A percentile compares a stretch with the other conserved stretches of the same genome.
Conservation (phyloP, 2,797 vertebrate genomes). For the Lophura swinhoii region DNA sequence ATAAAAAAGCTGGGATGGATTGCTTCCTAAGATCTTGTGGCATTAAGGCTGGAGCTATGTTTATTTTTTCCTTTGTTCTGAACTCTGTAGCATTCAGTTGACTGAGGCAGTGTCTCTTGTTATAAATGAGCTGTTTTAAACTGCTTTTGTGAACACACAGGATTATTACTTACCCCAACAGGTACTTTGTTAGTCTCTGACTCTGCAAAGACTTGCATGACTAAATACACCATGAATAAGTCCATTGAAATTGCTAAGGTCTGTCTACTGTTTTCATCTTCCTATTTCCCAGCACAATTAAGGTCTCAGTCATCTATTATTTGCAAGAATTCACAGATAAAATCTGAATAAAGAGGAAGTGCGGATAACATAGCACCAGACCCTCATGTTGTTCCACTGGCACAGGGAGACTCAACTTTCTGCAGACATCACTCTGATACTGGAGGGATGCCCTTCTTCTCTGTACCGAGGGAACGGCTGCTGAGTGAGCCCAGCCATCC, state of each 20-base stretch:
- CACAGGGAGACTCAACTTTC: neutral
- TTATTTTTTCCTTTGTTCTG: neutral
- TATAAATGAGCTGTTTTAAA: neutral
- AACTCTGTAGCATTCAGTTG: neutral
- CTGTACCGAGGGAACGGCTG: fast-evolving
- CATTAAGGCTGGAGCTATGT: neutral
- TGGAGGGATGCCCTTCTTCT: neutral
- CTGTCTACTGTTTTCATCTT: slow-evolving; percentile 33
- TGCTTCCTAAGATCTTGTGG: neutral
- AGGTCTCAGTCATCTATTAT: slow-evolving; percentile 14
- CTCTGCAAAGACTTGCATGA: slow-evolving; percentile 18
- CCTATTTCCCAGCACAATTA: slow-evolving; percentile 43
- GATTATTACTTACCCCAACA: slow-evolving; percentile 23
- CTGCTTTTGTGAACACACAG: neutral
- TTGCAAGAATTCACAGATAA: slow-evolving; percentile 53
- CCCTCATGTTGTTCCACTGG: slow-evolving; percentile 10
- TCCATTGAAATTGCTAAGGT: slow-evolving; percentile 20
- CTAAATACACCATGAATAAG: slow-evolving; percentile 12
- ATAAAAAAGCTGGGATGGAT: neutral
- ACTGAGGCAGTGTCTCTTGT: neutral
- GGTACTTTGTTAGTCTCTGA: slow-evolving; percentile 17
- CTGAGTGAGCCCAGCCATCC: neutral
- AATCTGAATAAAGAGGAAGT: slow-evolving; percentile 43
- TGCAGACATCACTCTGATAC: neutral
- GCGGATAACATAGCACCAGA: neutral